A percentile compares a stretch with the other conserved stretches of the same genome.
Evolutionary conservation across 1,140 invertebrate genomes (phyloP).

Genomic region (Atta colombica): DNA sequence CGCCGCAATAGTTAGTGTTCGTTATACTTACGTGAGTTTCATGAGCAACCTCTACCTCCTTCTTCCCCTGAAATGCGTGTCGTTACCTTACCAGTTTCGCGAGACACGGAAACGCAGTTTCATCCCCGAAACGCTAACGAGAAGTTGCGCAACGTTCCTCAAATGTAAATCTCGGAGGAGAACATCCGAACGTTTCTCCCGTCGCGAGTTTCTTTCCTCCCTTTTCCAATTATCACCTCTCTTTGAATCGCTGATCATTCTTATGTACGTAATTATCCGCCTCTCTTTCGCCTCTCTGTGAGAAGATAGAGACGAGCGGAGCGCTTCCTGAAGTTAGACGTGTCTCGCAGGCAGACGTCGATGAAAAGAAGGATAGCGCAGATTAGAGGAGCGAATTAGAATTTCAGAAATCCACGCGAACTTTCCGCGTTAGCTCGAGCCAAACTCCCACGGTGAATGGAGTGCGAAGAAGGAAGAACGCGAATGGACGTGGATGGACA

Average conservation of each 20-base stretch:
- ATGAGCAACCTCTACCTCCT: not conserved
- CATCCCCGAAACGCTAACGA: not conserved
- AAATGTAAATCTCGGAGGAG: no score
- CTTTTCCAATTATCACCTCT: not conserved
- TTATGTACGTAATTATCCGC: conserved; percentile 19
- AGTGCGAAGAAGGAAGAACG: conserved; percentile 48
- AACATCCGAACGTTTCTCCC: not conserved
- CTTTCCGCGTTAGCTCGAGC: conserved; percentile 74
- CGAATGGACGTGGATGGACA: conserved; percentile 69
- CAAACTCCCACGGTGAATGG: conserved; percentile 53
- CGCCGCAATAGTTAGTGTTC: conserved; percentile 35
- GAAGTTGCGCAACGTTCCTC: not conserved
- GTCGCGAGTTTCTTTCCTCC: not conserved
- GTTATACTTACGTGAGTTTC: conserved; percentile 43
- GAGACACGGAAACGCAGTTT: conserved; percentile 8
- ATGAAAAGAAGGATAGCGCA: conserved; percentile 61
- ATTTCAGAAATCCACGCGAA: conserved; percentile 78
- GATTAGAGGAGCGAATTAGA: conserved; percentile 76
- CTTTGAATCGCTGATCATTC: conserved; percentile 2
- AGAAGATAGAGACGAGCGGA: conserved; percentile 14
- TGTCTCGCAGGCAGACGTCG: not conserved
- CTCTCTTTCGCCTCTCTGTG: not conserved
- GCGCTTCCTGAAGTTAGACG: conserved; percentile 13
- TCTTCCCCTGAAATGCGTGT: not conserved
- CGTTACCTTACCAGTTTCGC: not conserved